A percentile compares a stretch with the other conserved stretches of the same genome.
phyloP scores from a whole-genome alignment of 2,797 vertebrate species.

The Apogon talboti region DNA sequence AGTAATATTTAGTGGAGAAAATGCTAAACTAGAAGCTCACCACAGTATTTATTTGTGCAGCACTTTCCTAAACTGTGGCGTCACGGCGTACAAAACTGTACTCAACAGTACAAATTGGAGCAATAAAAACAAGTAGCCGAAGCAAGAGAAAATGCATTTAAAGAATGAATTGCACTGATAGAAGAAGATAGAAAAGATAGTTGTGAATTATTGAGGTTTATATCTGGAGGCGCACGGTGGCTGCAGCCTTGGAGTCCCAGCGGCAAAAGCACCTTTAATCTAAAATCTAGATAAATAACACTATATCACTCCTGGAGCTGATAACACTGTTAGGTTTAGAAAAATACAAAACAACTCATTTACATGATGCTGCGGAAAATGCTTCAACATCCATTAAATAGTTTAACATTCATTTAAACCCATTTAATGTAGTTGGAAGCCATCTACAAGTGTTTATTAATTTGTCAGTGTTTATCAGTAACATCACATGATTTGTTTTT shows the following conservation, averaged over 20 bases:
- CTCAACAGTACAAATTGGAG: constrained; percentile 45
- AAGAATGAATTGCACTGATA: constrained; percentile 40
- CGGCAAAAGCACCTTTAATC: constrained; percentile 54
- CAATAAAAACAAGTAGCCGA: constrained; percentile 41
- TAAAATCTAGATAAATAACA: constrained; percentile 36
- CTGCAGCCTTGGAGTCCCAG: constrained; percentile 20
- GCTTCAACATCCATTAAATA: too few relatives aligned
- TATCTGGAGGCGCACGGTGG: constrained; percentile 10
- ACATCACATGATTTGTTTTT: too few relatives aligned
- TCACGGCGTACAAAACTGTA: neutral
- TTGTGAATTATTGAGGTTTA: constrained; percentile 49
- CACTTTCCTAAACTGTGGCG: constrained; percentile 41
- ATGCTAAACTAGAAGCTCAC: constrained; percentile 1
- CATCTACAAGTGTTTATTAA: too few relatives aligned
- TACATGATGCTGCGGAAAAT: neutral
- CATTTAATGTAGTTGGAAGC: too few relatives aligned
- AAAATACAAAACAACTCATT: constrained; percentile 10
- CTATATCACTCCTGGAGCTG: constrained; percentile 25
- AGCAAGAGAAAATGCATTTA: constrained; percentile 40
- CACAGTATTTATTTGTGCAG: constrained; percentile 15
- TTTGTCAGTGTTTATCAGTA: too few relatives aligned
- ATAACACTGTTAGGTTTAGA: constrained; percentile 31
- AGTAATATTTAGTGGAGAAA: constrained; percentile 2
- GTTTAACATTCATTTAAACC: too few relatives aligned
- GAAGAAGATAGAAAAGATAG: constrained; percentile 42